Conservation (phyloP, 2,797 vertebrate species). For the Xiphorhynchus erythropygius region DNA sequence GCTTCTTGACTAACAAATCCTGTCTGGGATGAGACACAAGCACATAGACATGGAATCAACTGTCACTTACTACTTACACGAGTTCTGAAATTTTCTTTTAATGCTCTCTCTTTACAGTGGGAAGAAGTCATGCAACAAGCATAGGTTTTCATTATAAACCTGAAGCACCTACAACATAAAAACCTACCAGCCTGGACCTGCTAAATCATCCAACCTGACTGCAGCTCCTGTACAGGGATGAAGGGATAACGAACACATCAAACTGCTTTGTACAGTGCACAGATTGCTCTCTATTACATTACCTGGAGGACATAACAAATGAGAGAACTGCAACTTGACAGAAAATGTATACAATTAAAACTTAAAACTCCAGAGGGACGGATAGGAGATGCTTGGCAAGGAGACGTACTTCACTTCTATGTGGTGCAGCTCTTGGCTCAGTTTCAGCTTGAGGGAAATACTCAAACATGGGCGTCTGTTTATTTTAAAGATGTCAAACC, state of each 20-base stretch:
- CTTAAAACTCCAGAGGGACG: neutral
- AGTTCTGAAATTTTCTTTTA: neutral
- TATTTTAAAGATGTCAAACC: neutral
- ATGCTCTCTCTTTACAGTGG: neutral
- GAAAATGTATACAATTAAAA: neutral
- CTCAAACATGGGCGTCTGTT: neutral
- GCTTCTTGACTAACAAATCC: neutral
- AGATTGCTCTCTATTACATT: neutral
- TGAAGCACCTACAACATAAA: neutral
- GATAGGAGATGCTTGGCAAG: neutral
- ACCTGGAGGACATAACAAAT: neutral
- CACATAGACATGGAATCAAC: neutral
- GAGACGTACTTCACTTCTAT: neutral
- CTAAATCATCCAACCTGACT: neutral
- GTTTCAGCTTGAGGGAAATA: neutral
- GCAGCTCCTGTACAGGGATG: neutral
- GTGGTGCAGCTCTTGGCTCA: neutral
- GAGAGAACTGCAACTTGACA: neutral
- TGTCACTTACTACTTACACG: neutral
- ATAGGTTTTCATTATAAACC: neutral
- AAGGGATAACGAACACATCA: neutral
- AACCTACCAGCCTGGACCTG: neutral
- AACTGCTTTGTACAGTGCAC: neutral
- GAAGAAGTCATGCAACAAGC: neutral
- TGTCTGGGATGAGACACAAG: neutral